A percentile compares a stretch with the other conserved stretches of the same genome.
phyloP scores from a whole-genome alignment of 2,113 vertebrate species.

The Muntiacus reevesi region DNA sequence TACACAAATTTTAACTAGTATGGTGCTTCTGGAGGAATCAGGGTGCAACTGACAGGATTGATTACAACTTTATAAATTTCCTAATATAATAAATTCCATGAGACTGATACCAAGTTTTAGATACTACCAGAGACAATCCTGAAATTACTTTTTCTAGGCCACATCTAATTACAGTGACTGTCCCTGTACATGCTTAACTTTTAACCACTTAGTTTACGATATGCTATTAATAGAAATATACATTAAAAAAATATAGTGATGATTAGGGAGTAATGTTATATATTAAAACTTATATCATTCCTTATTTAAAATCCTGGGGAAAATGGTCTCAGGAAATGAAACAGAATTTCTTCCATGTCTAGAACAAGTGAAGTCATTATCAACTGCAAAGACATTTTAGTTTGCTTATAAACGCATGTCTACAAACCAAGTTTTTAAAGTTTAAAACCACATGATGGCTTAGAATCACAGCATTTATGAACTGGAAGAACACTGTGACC shows the following conservation, averaged over 20 bases:
- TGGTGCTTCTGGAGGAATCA: constrained; percentile 8
- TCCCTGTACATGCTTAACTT: background rate
- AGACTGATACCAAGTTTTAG: background rate
- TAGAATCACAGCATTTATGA: background rate
- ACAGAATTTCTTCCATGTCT: background rate
- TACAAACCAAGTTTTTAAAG: background rate
- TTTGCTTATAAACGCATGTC: background rate
- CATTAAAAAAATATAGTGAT: background rate
- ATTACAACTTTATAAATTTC: background rate
- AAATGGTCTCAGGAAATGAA: constrained; percentile 26
- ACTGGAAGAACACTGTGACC: background rate
- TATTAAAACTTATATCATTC: background rate
- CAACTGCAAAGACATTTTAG: background rate
- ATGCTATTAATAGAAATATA: background rate
- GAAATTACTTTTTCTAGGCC: background rate
- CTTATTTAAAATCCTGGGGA: background rate
- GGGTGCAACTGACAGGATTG: background rate
- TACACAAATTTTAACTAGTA: background rate
- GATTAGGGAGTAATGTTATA: background rate
- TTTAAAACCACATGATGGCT: background rate
- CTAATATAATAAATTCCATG: background rate
- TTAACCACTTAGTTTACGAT: background rate
- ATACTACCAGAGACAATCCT: background rate
- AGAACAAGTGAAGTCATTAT: background rate
- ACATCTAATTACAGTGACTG: background rate